phyloP scores from a whole-genome alignment of 2,113 vertebrate genomes.

The Chloroceryle aenea region DNA sequence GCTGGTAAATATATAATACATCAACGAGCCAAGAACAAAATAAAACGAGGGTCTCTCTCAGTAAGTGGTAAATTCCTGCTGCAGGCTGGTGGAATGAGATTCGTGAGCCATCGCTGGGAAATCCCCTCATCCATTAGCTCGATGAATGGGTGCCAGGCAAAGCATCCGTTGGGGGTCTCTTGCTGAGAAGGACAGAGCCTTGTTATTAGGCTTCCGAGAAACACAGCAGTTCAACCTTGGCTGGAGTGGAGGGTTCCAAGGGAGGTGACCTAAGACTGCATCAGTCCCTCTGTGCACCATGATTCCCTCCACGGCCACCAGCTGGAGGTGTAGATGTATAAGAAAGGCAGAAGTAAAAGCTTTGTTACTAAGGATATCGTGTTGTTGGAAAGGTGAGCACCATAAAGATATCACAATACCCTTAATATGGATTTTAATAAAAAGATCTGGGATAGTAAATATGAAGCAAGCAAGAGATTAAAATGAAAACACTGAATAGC shows the following conservation, averaged over 20 bases:
- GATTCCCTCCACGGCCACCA: not conserved
- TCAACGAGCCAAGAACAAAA: not conserved
- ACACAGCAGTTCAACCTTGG: not conserved
- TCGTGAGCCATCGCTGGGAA: not conserved
- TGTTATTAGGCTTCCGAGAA: not conserved
- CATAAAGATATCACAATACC: slow-evolving; percentile 9
- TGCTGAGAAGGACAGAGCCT: not conserved
- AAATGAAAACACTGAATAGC: not conserved
- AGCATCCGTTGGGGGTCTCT: not conserved
- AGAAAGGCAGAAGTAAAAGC: not conserved
- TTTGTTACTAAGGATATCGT: not conserved
- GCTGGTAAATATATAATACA: not conserved
- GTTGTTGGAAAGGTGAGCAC: not conserved
- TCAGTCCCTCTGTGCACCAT: fast-evolving
- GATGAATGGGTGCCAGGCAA: not conserved
- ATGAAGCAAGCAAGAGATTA: slow-evolving; percentile 12
- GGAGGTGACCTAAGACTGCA: not conserved
- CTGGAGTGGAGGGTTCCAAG: not conserved
- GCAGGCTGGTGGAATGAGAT: not conserved
- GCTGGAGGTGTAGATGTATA: not conserved
- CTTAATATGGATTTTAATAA: slow-evolving; percentile 59
- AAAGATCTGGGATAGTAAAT: slow-evolving; percentile 27
- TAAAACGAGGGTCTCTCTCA: not conserved
- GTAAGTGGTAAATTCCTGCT: not conserved
- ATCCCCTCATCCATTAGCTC: not conserved